Percentiles rank a stretch among this genome's conserved stretches.
Conservation (phyloP, 2,888 invertebrate species). For the Leptopilina syphax region DNA sequence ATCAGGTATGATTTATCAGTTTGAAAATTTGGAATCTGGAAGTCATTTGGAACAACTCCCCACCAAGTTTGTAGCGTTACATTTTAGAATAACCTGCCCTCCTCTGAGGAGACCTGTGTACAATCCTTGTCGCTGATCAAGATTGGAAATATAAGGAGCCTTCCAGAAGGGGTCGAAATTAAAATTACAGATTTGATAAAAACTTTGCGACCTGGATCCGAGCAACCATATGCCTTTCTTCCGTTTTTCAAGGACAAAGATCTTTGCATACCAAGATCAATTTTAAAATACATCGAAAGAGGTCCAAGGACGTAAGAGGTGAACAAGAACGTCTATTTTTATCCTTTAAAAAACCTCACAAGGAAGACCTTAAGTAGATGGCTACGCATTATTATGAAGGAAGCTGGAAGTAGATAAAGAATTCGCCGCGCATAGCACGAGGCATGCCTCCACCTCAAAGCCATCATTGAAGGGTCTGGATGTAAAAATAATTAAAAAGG, state of each 20-base stretch:
- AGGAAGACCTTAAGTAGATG: not conserved
- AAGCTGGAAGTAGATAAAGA: not conserved
- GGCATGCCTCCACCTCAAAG: not conserved
- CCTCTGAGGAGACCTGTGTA: no score
- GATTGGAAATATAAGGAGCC: conserved; percentile 35
- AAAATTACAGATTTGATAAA: conserved; percentile 42
- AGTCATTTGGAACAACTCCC: no score
- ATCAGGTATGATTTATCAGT: no score
- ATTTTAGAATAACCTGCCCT: no score
- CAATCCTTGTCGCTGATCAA: conserved; percentile 45
- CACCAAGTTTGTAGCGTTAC: no score
- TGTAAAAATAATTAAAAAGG: not conserved
- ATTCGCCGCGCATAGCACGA: not conserved
- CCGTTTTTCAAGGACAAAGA: conserved; percentile 1
- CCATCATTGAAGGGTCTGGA: not conserved
- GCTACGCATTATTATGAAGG: not conserved
- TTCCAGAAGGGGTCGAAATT: not conserved
- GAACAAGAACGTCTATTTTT: not conserved
- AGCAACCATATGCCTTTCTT: conserved; percentile 25
- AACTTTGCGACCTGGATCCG: conserved; percentile 21
- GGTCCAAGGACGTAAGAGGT: conserved; percentile 12
- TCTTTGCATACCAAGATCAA: conserved; percentile 31
- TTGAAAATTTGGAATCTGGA: no score
- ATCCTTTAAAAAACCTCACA: not conserved
- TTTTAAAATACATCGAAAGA: conserved; percentile 36